phyloP scores from a whole-genome alignment of 2,797 vertebrate genomes.

The Cyprinodon diabolis region DNA sequence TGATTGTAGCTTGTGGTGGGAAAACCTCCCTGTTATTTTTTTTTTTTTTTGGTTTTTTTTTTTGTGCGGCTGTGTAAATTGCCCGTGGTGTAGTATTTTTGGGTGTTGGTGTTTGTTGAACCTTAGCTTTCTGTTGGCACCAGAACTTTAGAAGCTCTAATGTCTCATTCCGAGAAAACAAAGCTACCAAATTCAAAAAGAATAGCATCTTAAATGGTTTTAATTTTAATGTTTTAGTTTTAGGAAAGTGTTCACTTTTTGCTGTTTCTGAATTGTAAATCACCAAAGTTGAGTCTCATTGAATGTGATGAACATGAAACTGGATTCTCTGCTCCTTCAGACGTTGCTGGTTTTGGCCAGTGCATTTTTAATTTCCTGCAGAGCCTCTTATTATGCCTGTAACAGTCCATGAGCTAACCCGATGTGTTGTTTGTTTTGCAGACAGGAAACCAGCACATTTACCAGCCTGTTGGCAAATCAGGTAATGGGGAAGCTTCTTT shows the following conservation, averaged over 20 bases:
- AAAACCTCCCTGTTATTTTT: slow-evolving; percentile 53
- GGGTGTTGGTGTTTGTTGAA: slow-evolving; percentile 63
- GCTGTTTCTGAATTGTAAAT: slow-evolving; percentile 11
- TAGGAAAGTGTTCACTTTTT: slow-evolving; percentile 27
- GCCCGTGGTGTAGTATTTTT: slow-evolving; percentile 63
- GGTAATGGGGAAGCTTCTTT: slow-evolving; percentile 79
- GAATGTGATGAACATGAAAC: slow-evolving; percentile 46
- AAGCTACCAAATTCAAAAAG: slow-evolving; percentile 23
- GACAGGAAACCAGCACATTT: slow-evolving; percentile 97
- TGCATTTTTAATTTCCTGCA: slow-evolving; percentile 50
- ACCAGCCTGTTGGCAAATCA: slow-evolving; percentile 96
- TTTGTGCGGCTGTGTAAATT: slow-evolving; percentile 30
- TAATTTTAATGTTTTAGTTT: slow-evolving; percentile 13
- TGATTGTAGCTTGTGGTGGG: slow-evolving; percentile 76
- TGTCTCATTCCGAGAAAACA: slow-evolving; percentile 47
- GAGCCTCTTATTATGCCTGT: slow-evolving; percentile 38
- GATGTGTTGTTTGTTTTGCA: slow-evolving; percentile 74
- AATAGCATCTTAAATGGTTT: slow-evolving; percentile 27
- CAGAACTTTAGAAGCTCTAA: slow-evolving; percentile 32
- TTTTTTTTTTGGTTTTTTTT: neutral
- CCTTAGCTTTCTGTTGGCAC: slow-evolving; percentile 53
- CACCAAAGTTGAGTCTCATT: slow-evolving; percentile 15
- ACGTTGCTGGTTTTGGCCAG: slow-evolving; percentile 23
- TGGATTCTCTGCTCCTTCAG: slow-evolving; percentile 25
- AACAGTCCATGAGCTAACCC: slow-evolving; percentile 45